Evolutionary conservation across 1,140 invertebrate species (phyloP).

Genomic region (Bombus sylvicola): DNA sequence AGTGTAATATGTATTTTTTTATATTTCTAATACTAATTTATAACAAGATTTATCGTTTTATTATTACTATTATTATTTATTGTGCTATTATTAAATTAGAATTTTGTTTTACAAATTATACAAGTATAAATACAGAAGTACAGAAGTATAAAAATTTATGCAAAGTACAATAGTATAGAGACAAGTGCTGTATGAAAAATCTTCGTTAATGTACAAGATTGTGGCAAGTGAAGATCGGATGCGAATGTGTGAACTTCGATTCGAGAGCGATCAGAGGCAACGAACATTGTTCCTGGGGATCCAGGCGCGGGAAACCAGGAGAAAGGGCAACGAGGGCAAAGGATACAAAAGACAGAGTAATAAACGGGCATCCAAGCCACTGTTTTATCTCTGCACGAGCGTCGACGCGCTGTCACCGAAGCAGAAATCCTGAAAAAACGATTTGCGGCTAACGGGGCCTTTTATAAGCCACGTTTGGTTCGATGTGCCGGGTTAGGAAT

Average conservation of each 20-base stretch:
- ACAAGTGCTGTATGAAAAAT: too few species aligned
- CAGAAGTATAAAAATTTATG: too few species aligned
- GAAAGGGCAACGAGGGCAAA: background rate
- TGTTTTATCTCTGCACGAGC: background rate
- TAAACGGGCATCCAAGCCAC: background rate
- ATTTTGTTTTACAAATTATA: too few species aligned
- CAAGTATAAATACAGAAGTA: too few species aligned
- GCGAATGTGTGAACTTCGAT: background rate
- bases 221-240: background rate
- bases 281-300: background rate
- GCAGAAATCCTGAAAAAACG: constrained; percentile 29
- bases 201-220: too few species aligned
- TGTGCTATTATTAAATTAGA: too few species aligned
- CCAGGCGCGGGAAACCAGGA: background rate
- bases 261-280: too few species aligned
- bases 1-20: too few species aligned
- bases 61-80: too few species aligned
- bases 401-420: constrained; percentile 4
- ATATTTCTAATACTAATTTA: too few species aligned
- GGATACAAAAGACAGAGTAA: background rate
- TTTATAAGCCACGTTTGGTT: background rate
- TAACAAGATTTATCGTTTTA: too few species aligned
- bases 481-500: background rate
- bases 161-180: too few species aligned
- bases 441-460: background rate